These are phyloP conservation scores for Anthrax anthrax DNA, from an alignment of 2,888 invertebrate genomes.

Conservation along the genomic window DNA sequence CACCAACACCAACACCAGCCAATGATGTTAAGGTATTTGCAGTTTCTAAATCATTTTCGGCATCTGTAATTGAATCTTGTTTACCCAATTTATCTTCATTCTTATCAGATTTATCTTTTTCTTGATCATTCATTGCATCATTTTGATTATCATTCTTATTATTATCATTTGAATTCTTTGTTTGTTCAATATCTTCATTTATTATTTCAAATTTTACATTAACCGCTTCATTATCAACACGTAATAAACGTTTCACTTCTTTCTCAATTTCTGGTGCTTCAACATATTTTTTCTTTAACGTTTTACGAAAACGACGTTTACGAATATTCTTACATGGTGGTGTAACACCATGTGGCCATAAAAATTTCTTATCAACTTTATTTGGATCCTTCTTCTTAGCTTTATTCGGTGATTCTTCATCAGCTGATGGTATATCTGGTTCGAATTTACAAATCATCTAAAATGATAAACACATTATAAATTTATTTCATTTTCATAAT, in stretches of 20 bases:
- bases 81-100: conserved; percentile 17
- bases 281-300: conserved; percentile 89
- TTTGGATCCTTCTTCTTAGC: conserved; percentile 71
- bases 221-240: conserved; percentile 86
- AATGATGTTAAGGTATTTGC: conserved; percentile 22
- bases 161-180: conserved; percentile 5
- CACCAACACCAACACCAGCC: conserved; percentile 39
- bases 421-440: conserved; percentile 57
- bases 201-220: conserved; percentile 79
- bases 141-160: conserved; percentile 22
- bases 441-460: conserved; percentile 79
- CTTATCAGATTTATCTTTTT: conserved; percentile 10
- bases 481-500: not conserved
- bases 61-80: conserved; percentile 22
- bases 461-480: conserved; percentile 8
- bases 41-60: conserved; percentile 24
- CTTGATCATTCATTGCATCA: conserved; percentile 17
- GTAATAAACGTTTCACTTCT: conserved; percentile 82
- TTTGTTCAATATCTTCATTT: conserved; percentile 66
- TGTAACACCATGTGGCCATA: conserved; percentile 91
- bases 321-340: conserved; percentile 93
- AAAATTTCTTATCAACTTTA: conserved; percentile 74
- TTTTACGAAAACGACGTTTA: conserved; percentile 83
- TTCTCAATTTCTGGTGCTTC: conserved; percentile 97
- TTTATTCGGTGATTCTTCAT: conserved; percentile 65